A percentile compares a stretch with the other conserved stretches of the same genome.
These are phyloP conservation scores for Epinotia brunnichana DNA, from an alignment of 2,888 invertebrate genomes.

Conservation along the genomic window DNA sequence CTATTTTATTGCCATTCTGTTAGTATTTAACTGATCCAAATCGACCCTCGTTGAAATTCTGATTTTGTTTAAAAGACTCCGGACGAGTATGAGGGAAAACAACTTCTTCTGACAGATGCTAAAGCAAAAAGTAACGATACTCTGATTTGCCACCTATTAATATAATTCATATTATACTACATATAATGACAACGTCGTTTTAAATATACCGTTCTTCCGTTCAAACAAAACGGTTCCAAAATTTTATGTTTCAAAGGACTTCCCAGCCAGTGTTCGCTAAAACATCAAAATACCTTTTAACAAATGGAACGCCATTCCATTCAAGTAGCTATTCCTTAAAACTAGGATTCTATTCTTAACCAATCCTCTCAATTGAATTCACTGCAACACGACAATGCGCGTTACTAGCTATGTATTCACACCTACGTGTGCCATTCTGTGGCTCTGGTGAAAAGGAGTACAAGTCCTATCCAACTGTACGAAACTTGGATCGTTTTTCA, in stretches of 20 bases:
- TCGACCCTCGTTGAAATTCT: neutral
- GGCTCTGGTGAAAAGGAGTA: neutral
- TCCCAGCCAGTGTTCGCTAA: neutral
- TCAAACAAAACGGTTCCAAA: no score
- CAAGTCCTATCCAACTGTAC: constrained; percentile 4
- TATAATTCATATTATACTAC: no score
- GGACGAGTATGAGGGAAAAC: neutral
- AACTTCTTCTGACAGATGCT: no score
- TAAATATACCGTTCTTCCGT: no score
- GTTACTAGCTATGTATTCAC: constrained; percentile 28
- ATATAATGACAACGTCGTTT: no score
- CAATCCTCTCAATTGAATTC: constrained; percentile 35
- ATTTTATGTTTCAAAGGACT: neutral
- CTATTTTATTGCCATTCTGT: neutral
- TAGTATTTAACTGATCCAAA: neutral
- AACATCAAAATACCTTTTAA: neutral
- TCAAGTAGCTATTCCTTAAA: constrained; percentile 33
- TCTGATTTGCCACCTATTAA: no score
- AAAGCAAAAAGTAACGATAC: no score
- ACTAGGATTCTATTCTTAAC: constrained; percentile 34
- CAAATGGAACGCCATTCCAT: constrained; percentile 14
- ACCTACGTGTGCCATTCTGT: constrained; percentile 21
- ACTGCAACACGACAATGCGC: constrained; percentile 18
- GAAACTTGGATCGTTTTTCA: neutral
- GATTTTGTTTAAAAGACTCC: neutral